Percentiles rank a stretch among this genome's conserved stretches.
phyloP scores from a whole-genome alignment of 2,888 invertebrate species.

The Drosophila paramelanica region DNA sequence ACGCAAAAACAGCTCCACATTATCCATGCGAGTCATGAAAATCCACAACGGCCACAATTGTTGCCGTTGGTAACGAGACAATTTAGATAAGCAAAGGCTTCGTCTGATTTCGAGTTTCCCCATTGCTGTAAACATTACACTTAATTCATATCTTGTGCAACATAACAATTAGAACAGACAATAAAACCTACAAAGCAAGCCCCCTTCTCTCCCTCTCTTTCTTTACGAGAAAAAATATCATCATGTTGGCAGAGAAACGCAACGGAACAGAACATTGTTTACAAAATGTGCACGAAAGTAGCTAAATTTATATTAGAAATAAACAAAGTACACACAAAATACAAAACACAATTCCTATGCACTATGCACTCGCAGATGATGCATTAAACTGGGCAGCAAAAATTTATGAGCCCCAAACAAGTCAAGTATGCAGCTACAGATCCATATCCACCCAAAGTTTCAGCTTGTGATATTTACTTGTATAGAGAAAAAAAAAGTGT shows the following conservation, averaged over 20 bases:
- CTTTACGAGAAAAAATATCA: conserved; percentile 8
- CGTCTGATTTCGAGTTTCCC: conserved; percentile 10
- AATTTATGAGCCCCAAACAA: conserved; percentile 45
- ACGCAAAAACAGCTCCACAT: conserved; percentile 23
- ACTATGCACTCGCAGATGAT: conserved; percentile 45
- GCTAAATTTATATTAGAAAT: conserved; percentile 78
- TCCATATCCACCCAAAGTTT: conserved; percentile 7
- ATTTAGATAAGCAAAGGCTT: conserved; percentile 70
- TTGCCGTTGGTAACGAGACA: conserved; percentile 55
- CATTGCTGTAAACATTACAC: conserved; percentile 41
- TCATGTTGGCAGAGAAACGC: conserved; percentile 29
- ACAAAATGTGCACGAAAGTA: conserved; percentile 73
- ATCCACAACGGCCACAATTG: conserved; percentile 35
- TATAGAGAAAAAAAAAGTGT: not conserved
- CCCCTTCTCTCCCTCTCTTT: not conserved
- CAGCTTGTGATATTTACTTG: conserved; percentile 5
- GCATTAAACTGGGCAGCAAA: conserved; percentile 56
- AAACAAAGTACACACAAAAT: conserved; percentile 56
- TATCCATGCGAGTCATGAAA: conserved; percentile 60
- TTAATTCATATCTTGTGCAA: conserved; percentile 77
- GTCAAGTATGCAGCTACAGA: conserved; percentile 25
- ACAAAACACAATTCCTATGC: conserved; percentile 30
- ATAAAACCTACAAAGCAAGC: conserved; percentile 47
- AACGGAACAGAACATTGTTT: conserved; percentile 51
- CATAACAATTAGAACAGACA: conserved; percentile 74